Percentiles rank a stretch among this genome's conserved stretches.
These are phyloP conservation scores for Erynnis tages DNA, from an alignment of 2,888 invertebrate species.

Conservation along the genomic window DNA sequence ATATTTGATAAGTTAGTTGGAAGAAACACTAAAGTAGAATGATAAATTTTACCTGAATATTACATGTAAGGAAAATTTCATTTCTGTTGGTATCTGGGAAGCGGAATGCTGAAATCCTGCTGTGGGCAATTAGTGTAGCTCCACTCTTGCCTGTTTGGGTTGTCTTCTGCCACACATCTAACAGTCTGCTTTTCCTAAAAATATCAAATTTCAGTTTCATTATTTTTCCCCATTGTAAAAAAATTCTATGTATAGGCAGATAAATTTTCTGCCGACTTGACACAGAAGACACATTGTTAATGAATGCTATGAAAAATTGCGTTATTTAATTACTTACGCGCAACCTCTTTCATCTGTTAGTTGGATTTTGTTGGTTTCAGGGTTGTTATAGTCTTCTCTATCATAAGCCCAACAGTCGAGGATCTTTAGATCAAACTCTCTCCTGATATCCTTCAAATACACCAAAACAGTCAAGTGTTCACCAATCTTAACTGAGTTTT, in stretches of 20 bases:
- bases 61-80: slow-evolving; percentile 88
- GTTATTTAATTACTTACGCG: slow-evolving; percentile 77
- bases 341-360: slow-evolving; percentile 85
- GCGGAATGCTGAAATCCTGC: slow-evolving; percentile 86
- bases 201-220: too few species aligned
- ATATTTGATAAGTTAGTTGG: not conserved
- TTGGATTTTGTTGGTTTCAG: slow-evolving; percentile 82
- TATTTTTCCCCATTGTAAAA: too few species aligned
- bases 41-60: slow-evolving; percentile 87
- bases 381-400: slow-evolving; percentile 81
- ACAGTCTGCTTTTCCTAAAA: slow-evolving; percentile 85
- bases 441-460: slow-evolving; percentile 84
- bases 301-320: too few species aligned
- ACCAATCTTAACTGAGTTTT: slow-evolving; percentile 85
- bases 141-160: slow-evolving; percentile 81
- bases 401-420: slow-evolving; percentile 89
- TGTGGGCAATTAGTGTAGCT: slow-evolving; percentile 84
- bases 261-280: too few species aligned
- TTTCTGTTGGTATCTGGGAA: slow-evolving; percentile 87
- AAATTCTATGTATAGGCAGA: too few species aligned
- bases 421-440: slow-evolving; percentile 84
- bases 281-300: too few species aligned
- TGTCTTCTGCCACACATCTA: slow-evolving; percentile 84
- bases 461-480: slow-evolving; percentile 86
- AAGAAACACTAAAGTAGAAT: too few species aligned